Percentiles rank a stretch among this genome's conserved stretches.
These are phyloP conservation scores for Spilarctia lutea DNA, from an alignment of 2,888 invertebrate species.

Conservation along the genomic window DNA sequence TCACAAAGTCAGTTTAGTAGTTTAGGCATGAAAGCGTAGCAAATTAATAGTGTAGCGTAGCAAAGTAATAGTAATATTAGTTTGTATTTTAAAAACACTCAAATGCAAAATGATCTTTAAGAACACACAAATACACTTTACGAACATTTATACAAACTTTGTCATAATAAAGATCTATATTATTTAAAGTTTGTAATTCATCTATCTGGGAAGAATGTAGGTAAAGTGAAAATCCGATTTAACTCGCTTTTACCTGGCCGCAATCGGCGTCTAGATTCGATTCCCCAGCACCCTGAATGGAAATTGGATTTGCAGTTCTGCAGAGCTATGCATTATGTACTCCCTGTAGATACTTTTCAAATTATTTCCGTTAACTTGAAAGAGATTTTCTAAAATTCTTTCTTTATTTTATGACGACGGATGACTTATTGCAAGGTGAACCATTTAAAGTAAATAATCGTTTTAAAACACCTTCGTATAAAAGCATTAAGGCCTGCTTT, in stretches of 20 bases:
- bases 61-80: too few species aligned
- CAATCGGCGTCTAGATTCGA: conserved; percentile 80
- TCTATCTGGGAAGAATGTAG: conserved; percentile 57
- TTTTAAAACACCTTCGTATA: neutral
- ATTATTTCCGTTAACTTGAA: conserved; percentile 57
- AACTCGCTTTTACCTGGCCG: conserved; percentile 76
- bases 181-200: conserved; percentile 58
- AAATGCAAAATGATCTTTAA: neutral
- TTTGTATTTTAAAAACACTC: neutral
- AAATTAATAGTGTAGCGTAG: too few species aligned
- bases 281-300: conserved; percentile 74
- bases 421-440: neutral
- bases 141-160: conserved; percentile 23
- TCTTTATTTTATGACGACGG: neutral
- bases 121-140: neutral
- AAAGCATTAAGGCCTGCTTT: neutral
- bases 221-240: conserved; percentile 75
- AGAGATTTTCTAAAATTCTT: conserved; percentile 23
- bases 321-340: conserved; percentile 74
- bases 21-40: too few species aligned
- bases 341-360: conserved; percentile 64
- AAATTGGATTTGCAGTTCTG: conserved; percentile 80
- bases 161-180: conserved; percentile 16
- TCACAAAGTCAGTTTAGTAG: too few species aligned
- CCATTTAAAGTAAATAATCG: neutral